Conservation (phyloP, 1,140 invertebrate species). For the Drosophila nebulosa region DNA sequence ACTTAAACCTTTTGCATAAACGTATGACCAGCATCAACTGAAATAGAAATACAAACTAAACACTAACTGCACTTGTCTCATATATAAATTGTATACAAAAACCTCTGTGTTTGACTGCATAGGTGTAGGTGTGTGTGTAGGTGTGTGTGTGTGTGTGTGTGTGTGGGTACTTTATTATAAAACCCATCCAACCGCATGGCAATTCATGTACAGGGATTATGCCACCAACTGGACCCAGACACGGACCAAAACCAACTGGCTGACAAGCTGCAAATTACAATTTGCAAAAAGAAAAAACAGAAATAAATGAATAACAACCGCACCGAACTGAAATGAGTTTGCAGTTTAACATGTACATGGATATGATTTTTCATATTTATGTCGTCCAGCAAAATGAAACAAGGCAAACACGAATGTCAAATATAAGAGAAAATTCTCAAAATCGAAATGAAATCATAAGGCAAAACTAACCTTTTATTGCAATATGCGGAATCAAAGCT, state of each 20-base stretch:
- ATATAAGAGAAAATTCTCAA: background rate
- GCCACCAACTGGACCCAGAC: background rate
- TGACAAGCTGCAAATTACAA: constrained; percentile 1
- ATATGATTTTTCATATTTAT: background rate
- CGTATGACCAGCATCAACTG: background rate
- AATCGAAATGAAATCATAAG: background rate
- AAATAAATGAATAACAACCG: background rate
- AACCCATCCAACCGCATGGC: background rate
- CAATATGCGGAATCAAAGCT: background rate
- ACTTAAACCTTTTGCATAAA: constrained; percentile 1
- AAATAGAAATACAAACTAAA: background rate
- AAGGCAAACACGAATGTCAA: background rate
- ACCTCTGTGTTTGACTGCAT: too few relatives aligned
- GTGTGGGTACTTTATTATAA: background rate
- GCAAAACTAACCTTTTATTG: too few relatives aligned
- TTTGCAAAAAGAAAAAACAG: background rate
- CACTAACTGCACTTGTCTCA: background rate
- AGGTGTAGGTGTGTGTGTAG: background rate
- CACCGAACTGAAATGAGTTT: background rate
- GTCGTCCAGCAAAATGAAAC: background rate
- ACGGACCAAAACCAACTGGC: background rate
- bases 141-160: constrained; percentile 1
- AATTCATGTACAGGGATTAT: background rate
- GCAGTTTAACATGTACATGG: background rate
- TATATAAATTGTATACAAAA: background rate